Percentiles rank a stretch among this genome's conserved stretches.
These are phyloP conservation scores for Ceyx cyanopectus DNA, from an alignment of 2,113 vertebrate genomes.

Conservation along the genomic window DNA sequence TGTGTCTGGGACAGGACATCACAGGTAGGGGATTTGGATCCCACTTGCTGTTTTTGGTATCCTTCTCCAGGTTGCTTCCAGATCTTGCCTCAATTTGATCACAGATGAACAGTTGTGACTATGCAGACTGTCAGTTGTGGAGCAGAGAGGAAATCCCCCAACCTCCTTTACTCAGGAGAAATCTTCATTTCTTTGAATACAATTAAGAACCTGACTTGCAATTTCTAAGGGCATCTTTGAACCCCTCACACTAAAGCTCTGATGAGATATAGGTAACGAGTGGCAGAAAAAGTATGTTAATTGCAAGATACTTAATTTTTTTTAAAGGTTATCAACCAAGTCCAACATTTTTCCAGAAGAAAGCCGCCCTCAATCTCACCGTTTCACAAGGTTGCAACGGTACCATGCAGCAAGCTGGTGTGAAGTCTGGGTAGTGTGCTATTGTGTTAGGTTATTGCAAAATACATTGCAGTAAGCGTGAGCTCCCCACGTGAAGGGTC, in stretches of 20 bases:
- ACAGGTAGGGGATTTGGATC: background rate
- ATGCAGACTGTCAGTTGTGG: background rate
- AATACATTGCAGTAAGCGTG: background rate
- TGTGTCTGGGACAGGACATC: rapidly evolving
- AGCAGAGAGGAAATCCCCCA: background rate
- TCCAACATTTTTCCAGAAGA: background rate
- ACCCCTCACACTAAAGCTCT: background rate
- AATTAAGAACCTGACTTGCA: background rate
- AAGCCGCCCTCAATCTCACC: background rate
- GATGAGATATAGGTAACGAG: background rate
- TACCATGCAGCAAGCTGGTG: background rate
- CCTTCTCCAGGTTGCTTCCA: background rate
- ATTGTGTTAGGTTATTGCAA: background rate
- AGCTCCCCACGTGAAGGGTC: background rate
- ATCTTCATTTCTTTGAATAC: background rate
- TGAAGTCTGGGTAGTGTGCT: background rate
- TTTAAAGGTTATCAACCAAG: background rate
- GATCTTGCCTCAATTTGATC: background rate
- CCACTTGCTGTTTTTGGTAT: too few species aligned
- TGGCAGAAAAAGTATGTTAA: background rate
- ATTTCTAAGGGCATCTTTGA: background rate
- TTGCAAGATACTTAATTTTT: background rate
- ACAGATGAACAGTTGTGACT: rapidly evolving
- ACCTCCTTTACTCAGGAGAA: background rate
- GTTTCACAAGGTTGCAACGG: background rate